Conservation (phyloP, 2,797 vertebrate species). For the Halcyon chelicuti region DNA sequence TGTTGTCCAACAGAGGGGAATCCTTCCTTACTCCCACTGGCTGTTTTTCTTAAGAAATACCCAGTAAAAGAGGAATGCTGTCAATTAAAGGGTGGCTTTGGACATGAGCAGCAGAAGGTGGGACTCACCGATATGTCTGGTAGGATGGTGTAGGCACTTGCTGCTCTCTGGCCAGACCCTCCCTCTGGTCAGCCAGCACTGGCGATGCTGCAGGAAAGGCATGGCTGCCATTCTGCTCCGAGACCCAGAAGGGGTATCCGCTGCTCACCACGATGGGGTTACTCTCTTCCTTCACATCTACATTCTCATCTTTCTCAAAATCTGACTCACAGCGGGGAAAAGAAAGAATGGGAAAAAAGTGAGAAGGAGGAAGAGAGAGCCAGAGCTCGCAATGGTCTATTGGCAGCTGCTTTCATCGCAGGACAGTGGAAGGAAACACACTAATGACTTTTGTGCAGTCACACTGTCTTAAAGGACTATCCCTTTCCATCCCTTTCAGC, state of each 20-base stretch:
- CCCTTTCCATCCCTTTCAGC: neutral
- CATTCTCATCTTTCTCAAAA: constrained; percentile 36
- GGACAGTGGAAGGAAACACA: neutral
- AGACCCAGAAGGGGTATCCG: constrained; percentile 83
- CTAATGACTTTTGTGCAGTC: neutral
- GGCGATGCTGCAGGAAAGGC: constrained; percentile 75
- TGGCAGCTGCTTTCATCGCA: neutral
- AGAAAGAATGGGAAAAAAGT: neutral
- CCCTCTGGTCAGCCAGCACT: constrained; percentile 68
- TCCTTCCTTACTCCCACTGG: neutral
- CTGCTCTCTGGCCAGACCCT: constrained; percentile 84
- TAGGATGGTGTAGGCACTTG: constrained; percentile 82
- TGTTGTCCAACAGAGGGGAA: neutral
- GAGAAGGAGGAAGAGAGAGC: neutral
- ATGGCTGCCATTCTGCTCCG: constrained; percentile 74
- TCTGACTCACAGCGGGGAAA: constrained; percentile 40
- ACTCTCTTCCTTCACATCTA: constrained; percentile 65
- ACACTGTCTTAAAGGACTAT: neutral
- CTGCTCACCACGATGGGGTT: constrained; percentile 72
- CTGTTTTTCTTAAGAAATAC: neutral
- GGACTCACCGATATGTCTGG: constrained; percentile 84
- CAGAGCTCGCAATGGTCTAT: neutral
- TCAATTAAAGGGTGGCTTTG: neutral
- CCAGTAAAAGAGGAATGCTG: neutral
- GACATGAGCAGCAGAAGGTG: neutral